Evolutionary conservation across 1,140 invertebrate species (phyloP).

Genomic region (Oreohelix idahoensis): DNA sequence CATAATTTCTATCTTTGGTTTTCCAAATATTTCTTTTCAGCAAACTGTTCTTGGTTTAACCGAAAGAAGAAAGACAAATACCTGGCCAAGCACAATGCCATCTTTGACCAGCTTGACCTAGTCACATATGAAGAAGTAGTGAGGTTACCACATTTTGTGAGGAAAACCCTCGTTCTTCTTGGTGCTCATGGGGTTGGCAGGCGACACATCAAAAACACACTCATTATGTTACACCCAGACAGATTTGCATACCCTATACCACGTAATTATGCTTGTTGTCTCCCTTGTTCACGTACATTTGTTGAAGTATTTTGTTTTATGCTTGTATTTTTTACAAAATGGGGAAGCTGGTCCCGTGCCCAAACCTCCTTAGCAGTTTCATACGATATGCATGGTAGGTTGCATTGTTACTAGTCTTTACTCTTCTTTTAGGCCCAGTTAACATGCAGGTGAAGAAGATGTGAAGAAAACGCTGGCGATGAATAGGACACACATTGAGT

Average conservation of each 20-base stretch:
- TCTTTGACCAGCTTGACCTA: conserved; percentile 95
- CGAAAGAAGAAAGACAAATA: conserved; percentile 99
- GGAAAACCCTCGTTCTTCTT: conserved; percentile 77
- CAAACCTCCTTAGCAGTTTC: no score
- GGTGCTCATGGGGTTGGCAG: conserved; percentile 95
- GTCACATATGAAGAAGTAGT: conserved; percentile 99
- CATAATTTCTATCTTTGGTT: neutral
- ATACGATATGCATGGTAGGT: no score
- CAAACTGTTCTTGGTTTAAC: conserved; percentile 72
- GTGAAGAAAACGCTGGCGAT: no score
- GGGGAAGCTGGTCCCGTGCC: no score
- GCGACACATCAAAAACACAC: conserved; percentile 98
- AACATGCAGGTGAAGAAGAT: no score
- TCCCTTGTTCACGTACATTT: no score
- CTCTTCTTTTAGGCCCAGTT: no score
- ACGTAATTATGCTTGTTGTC: neutral
- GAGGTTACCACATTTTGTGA: conserved; percentile 87
- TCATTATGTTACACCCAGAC: conserved; percentile 96
- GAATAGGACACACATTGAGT: no score
- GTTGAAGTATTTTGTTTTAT: no score
- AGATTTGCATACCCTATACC: conserved; percentile 97
- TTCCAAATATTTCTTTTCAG: conserved; percentile 49
- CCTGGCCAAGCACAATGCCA: conserved; percentile 93
- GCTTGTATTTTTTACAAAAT: no score
- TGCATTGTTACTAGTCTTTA: no score